A percentile compares a stretch with the other conserved stretches of the same genome.
phyloP scores from a whole-genome alignment of 2,113 vertebrate genomes.

The Lanius ludovicianus region DNA sequence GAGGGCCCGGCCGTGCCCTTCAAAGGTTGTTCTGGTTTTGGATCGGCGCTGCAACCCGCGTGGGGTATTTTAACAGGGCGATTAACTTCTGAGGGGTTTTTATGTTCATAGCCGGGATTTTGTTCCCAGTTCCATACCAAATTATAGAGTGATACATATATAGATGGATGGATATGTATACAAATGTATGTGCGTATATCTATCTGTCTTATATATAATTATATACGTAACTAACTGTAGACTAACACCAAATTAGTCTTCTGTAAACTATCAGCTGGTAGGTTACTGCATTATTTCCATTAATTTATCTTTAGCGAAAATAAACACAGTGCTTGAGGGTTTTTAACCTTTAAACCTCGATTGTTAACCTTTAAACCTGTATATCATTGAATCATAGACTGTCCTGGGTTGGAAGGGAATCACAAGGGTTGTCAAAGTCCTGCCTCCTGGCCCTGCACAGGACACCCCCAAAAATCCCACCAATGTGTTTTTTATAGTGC shows the following conservation, averaged over 20 bases:
- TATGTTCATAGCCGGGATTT: fast-evolving
- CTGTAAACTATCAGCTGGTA: not conserved
- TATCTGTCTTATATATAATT: not conserved
- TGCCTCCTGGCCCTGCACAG: not conserved
- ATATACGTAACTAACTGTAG: no score
- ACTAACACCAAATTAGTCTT: not conserved
- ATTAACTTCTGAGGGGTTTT: not conserved
- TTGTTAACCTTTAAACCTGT: not conserved
- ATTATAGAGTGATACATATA: no score
- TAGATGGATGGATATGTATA: no score
- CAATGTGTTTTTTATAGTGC: not conserved
- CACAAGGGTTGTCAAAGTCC: not conserved
- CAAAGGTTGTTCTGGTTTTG: fast-evolving
- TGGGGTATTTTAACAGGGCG: not conserved
- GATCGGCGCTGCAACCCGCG: not conserved
- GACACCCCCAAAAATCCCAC: not conserved
- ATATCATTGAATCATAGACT: not conserved
- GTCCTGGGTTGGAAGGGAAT: not conserved
- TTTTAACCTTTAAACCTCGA: not conserved
- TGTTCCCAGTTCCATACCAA: not conserved
- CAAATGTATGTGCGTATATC: fast-evolving
- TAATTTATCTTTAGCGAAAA: not conserved
- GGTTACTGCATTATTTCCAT: not conserved
- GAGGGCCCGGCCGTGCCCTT: not conserved
- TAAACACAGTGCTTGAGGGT: not conserved